Conservation (phyloP, 2,888 invertebrate species). For the Apotomis capreana region DNA sequence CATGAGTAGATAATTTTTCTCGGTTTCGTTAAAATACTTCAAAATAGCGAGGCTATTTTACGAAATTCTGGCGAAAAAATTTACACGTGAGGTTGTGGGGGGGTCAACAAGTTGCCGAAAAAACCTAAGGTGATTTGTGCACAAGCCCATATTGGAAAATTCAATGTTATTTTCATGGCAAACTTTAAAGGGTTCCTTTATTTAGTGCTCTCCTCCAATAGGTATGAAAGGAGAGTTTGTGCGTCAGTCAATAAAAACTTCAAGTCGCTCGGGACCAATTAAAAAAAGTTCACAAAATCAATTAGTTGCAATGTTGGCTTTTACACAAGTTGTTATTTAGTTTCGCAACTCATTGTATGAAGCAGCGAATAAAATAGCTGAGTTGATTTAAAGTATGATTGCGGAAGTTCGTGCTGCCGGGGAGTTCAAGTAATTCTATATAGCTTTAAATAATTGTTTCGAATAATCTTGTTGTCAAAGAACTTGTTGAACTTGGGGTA, state of each 20-base stretch:
- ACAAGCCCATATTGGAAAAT: too few relatives aligned
- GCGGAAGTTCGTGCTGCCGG: conserved; percentile 30
- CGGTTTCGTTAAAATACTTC: too few relatives aligned
- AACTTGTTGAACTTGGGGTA: not conserved
- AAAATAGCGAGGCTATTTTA: too few relatives aligned
- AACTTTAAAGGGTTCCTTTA: not conserved
- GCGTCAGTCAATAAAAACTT: conserved; percentile 67
- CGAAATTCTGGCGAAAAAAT: too few relatives aligned
- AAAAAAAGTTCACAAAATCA: conserved; percentile 74
- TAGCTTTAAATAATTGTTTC: conserved; percentile 22
- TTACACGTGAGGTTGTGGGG: too few relatives aligned
- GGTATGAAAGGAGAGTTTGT: conserved; percentile 58
- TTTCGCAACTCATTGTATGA: conserved; percentile 65
- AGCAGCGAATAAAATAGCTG: conserved; percentile 37
- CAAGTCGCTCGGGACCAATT: conserved; percentile 64
- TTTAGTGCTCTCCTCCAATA: conserved; percentile 46
- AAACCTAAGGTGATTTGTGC: too few relatives aligned
- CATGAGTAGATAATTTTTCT: too few relatives aligned
- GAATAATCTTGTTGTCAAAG: conserved; percentile 3
- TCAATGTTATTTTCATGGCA: not conserved
- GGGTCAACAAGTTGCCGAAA: too few relatives aligned
- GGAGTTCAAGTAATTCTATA: conserved; percentile 1
- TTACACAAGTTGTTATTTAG: conserved; percentile 71
- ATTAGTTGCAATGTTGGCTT: conserved; percentile 72
- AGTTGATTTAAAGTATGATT: conserved; percentile 40